A percentile compares a stretch with the other conserved stretches of the same genome.
These are phyloP conservation scores for Petromus typicus DNA, from an alignment of 2,113 vertebrate species.

Conservation along the genomic window DNA sequence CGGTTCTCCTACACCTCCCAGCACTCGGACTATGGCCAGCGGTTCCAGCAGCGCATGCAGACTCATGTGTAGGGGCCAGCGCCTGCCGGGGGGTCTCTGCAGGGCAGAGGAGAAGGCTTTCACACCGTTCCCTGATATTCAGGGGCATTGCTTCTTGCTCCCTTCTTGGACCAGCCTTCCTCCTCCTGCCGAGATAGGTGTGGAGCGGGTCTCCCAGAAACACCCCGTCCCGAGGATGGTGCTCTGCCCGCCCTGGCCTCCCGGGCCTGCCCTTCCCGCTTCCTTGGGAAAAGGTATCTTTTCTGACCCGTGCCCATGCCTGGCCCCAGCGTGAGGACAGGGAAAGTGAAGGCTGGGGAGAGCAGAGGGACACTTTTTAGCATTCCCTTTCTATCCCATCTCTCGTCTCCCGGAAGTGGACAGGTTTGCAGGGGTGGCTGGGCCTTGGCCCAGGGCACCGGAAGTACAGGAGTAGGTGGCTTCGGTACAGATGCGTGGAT, in stretches of 20 bases:
- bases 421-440: background rate
- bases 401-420: background rate
- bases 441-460: background rate
- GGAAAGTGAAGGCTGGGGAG: background rate
- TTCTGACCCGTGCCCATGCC: slow-evolving; percentile 30
- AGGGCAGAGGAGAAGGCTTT: slow-evolving; percentile 79
- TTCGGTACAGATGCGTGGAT: background rate
- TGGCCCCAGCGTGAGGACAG: background rate
- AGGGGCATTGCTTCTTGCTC: slow-evolving; percentile 80
- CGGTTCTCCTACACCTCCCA: slow-evolving; percentile 96
- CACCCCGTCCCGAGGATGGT: slow-evolving; percentile 72
- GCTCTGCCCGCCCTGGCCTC: slow-evolving; percentile 68
- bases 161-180: slow-evolving; percentile 45
- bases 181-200: slow-evolving; percentile 32
- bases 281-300: slow-evolving; percentile 52
- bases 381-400: slow-evolving; percentile 46
- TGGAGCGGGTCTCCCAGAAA: slow-evolving; percentile 73
- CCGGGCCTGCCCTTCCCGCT: slow-evolving; percentile 66
- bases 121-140: slow-evolving; percentile 87
- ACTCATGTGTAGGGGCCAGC: slow-evolving; percentile 92
- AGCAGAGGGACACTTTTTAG: slow-evolving; percentile 58
- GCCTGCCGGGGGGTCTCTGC: slow-evolving; percentile 71
- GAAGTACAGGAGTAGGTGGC: background rate
- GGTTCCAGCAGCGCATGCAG: slow-evolving; percentile 98
- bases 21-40: slow-evolving; percentile 95